phyloP scores from a whole-genome alignment of 2,888 invertebrate genomes.

The Megamerina dolium region DNA sequence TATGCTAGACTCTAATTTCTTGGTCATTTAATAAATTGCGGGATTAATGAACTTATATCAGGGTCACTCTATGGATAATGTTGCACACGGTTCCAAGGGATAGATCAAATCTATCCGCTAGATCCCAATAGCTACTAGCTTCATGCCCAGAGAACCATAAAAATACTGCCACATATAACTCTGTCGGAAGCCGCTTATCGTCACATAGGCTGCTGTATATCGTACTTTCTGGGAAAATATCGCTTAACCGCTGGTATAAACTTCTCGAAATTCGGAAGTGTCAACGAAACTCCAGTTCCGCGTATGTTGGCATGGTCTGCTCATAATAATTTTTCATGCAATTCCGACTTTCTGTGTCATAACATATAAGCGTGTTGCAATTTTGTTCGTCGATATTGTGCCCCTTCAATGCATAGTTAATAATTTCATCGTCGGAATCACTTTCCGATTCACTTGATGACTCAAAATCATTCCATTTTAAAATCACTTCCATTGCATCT shows the following conservation, averaged over 20 bases:
- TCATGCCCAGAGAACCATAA: conserved; percentile 1
- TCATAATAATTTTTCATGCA: conserved; percentile 1
- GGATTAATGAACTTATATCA: background rate
- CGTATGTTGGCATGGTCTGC: background rate
- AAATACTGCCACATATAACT: conserved; percentile 1
- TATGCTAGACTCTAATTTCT: background rate
- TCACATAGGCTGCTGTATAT: background rate
- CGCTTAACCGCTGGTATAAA: background rate
- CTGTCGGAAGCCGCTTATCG: background rate
- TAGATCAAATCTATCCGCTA: conserved; percentile 5
- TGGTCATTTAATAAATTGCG: background rate
- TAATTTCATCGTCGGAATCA: background rate
- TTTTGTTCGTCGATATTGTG: too few species aligned
- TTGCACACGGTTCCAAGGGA: conserved; percentile 1
- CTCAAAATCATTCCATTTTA: background rate
- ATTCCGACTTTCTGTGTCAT: background rate
- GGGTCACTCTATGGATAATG: background rate
- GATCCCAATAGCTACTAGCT: conserved; percentile 5
- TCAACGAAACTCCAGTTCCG: conserved; percentile 1
- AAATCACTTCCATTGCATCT: too few species aligned
- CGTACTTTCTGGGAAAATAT: background rate
- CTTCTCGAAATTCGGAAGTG: background rate
- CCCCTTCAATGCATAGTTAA: background rate
- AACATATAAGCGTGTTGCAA: background rate
- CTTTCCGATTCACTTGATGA: too few species aligned